Percentiles rank a stretch among this genome's conserved stretches.
These are phyloP conservation scores for Onychorhynchus coronatus DNA, from an alignment of 2,113 vertebrate genomes.

Conservation along the genomic window DNA sequence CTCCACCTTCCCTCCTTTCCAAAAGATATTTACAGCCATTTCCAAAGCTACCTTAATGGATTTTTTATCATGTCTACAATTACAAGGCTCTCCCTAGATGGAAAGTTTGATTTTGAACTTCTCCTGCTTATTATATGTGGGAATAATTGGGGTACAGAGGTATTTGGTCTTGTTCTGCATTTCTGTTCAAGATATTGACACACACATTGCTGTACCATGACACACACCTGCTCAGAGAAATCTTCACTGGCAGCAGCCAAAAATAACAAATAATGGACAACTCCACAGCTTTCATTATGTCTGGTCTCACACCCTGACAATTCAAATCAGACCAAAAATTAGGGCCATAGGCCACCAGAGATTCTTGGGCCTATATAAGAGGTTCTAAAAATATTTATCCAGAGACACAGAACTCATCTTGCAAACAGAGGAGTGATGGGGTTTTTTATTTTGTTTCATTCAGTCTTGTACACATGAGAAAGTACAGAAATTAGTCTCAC, in stretches of 20 bases:
- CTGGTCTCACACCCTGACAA: background rate
- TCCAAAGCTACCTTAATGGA: constrained; percentile 36
- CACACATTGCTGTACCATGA: background rate
- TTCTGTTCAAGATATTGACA: background rate
- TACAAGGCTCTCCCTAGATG: constrained; percentile 43
- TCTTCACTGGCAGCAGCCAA: background rate
- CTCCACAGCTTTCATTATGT: background rate
- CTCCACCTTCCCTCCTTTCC: background rate
- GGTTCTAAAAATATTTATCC: background rate
- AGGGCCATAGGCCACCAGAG: background rate
- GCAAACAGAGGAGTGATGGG: background rate
- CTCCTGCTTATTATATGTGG: constrained; percentile 8
- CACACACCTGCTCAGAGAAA: background rate
- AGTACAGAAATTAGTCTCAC: background rate
- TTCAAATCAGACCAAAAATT: background rate
- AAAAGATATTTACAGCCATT: constrained; percentile 42
- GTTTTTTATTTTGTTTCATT: background rate
- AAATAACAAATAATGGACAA: background rate
- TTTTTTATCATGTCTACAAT: constrained; percentile 44
- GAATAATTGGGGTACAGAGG: background rate
- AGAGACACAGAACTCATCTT: background rate
- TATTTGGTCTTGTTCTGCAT: background rate
- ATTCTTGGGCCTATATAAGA: background rate
- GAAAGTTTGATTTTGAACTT: constrained; percentile 54
- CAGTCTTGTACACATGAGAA: rapidly evolving